Base-by-base conservation (phyloP, 1,140 invertebrate species). In the Akabosia matsudoensis region DNA sequence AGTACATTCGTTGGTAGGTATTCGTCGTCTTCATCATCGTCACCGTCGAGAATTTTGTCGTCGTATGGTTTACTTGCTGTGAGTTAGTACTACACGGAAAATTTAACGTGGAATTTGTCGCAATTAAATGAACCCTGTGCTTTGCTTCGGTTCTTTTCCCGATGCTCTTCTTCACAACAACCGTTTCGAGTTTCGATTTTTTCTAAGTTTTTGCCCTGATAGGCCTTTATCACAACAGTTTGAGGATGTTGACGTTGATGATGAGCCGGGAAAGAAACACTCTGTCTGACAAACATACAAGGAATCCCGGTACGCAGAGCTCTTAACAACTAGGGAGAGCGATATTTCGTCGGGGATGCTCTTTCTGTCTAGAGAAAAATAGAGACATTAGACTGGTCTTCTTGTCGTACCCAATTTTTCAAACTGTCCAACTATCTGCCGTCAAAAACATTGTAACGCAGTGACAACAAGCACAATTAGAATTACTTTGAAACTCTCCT, bases 71-170 rank as follows among this genome's bases (percentile, higher is more conserved):
- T 67, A 67, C 61, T 67, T 67, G 61, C 22, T 67, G 61, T 67
- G 61, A 72, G 70, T 45, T 72, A 72, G 33, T 34, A 77, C 76
- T 73, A 61, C 71, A 77, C 76, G 76, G 71, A 33, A 77, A 77
- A 77, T 77, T 77, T 77, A 77, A 74, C 76, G 33, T 74, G 76
- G 76, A 77, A 77, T 77, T 74, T 77, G 76, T 77, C 76, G 76
- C 76, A 77, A 77, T 77, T 77, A 77, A 77, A 61, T 67, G 34
- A 64, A 22, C 54, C 52, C 33, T 73, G 18, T 18, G 13, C 22
- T 45, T 45, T 45, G 37, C 22, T 28, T 75, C 67, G 67, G 16
- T 24, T 30, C 67, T 33, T 30, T 64, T 22, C n/a, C 56, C 4
- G 4, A 22, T 64, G n/a, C 56, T 64, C 56, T 22, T 64, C 28